Base-by-base conservation (phyloP, 2,113 vertebrate genomes). In the Sander vitreus region DNA sequence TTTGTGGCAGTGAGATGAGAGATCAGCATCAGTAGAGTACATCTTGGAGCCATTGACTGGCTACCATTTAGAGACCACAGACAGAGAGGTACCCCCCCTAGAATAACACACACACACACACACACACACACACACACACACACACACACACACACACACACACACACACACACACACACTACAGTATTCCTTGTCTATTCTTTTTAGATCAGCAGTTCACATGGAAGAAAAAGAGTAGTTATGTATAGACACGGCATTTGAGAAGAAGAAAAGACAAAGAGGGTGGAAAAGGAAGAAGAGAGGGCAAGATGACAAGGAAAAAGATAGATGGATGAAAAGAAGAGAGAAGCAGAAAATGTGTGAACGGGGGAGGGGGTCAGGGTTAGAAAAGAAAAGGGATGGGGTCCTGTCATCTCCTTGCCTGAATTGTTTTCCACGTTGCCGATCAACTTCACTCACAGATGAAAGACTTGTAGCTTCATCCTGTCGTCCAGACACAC, bases 1-100 rank as follows among this genome's bases (percentile, higher is more conserved):
- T 89, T 74, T 80, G 70, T 71, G 68, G 79, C 71, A 81, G 67
- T 27, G 27, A 77, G 88, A 85, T 83, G 89, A 88, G 82, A 81
- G 60, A 73, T 90, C 72, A 51, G 73, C 80, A 66, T 67, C 83
- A 80, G 57, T 58, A 69, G 62, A 78, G 68, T 83, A 88, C 92
- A 95, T 93, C 91, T 94, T 94, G 92, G 84, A 94, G 78, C 54
- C 67, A 93, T 91, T 90, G 91, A 77, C 80, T 78, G 80, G 73
- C 85, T 90, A 53, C 80, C 60, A 67, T 88, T 89, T 78, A 70
- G 65, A 85, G 86, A 91, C 75, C 39, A 57, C 87, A 77, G 73
- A 69, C 60, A 73, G 73, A 48, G 87, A 65, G 74, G 62, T 84
- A 70, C 72, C 76, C 83, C 83, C 60, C 45, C 73, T 78, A 71